Evolutionary conservation across 2,888 invertebrate species (phyloP).

Genomic region (Ethmia dodecea): DNA sequence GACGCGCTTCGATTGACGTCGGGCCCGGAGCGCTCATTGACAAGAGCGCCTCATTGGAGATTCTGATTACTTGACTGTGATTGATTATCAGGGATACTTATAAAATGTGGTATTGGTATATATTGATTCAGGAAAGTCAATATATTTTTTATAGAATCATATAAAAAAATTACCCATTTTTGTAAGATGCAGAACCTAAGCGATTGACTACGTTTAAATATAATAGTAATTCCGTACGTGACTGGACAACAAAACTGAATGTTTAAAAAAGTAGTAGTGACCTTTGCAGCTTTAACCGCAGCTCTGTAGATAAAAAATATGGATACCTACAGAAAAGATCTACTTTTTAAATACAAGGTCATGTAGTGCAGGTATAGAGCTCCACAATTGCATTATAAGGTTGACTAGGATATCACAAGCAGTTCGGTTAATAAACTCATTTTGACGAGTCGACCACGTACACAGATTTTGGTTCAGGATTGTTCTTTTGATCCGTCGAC

Average conservation of each 20-base stretch:
- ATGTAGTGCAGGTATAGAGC: slow-evolving; percentile 23
- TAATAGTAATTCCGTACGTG: no score
- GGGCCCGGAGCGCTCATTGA: slow-evolving; percentile 37
- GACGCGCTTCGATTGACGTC: slow-evolving; percentile 35
- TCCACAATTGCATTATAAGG: slow-evolving; percentile 34
- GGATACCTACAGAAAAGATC: slow-evolving; percentile 27
- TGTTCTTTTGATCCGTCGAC: slow-evolving; percentile 37
- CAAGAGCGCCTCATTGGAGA: slow-evolving; percentile 19
- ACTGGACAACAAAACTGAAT: no score
- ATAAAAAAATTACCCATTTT: no score
- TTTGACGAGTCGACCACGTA: slow-evolving; percentile 25
- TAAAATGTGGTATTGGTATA: no score
- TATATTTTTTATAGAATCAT: no score
- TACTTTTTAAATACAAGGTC: slow-evolving; percentile 30
- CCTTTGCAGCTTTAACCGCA: no score
- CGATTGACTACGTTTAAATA: no score
- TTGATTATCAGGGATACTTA: no score
- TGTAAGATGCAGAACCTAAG: no score
- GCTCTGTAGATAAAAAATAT: no score
- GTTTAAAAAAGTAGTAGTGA: no score
- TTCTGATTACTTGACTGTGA: neutral
- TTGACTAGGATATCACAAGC: slow-evolving; percentile 40
- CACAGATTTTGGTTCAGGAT: slow-evolving; percentile 37
- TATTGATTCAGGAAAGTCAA: no score
- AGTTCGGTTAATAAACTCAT: slow-evolving; percentile 23